A percentile compares a stretch with the other conserved stretches of the same genome.
Evolutionary conservation across 2,113 vertebrate species (phyloP).

Genomic region (Glaucomys volans): DNA sequence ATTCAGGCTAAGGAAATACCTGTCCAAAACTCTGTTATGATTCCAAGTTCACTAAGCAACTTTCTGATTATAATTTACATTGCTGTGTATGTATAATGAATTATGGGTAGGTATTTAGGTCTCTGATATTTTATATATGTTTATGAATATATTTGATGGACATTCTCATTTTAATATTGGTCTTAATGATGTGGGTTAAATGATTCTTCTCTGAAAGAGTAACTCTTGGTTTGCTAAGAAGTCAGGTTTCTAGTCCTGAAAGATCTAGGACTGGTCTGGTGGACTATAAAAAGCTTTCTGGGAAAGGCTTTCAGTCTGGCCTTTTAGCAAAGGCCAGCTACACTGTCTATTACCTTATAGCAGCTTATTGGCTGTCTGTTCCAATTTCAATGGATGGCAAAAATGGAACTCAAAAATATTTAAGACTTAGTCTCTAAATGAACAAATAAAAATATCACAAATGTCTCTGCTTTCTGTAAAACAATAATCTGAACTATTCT

Average conservation of each 20-base stretch:
- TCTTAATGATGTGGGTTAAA: conserved; percentile 2
- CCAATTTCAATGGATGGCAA: not conserved
- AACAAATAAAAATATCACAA: not conserved
- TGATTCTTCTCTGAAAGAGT: not conserved
- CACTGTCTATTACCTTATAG: not conserved
- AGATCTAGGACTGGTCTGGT: not conserved
- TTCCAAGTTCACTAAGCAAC: not conserved
- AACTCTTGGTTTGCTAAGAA: not conserved
- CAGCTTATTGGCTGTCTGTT: not conserved
- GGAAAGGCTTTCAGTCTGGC: not conserved
- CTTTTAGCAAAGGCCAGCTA: not conserved
- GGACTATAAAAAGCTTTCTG: not conserved
- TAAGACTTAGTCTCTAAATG: conserved; percentile 7
- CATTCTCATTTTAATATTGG: not conserved
- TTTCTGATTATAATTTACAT: not conserved
- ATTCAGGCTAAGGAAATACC: not conserved
- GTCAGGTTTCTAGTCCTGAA: not conserved
- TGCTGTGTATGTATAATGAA: not conserved
- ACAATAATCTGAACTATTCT: conserved; percentile 7
- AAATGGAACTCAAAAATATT: not conserved
- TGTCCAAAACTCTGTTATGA: not conserved
- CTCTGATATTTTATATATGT: not conserved
- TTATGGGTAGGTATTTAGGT: not conserved
- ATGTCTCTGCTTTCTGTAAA: not conserved
- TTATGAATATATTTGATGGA: not conserved